Base-by-base conservation (phyloP, 2,797 vertebrate species). In the Anomalospiza imberbis region DNA sequence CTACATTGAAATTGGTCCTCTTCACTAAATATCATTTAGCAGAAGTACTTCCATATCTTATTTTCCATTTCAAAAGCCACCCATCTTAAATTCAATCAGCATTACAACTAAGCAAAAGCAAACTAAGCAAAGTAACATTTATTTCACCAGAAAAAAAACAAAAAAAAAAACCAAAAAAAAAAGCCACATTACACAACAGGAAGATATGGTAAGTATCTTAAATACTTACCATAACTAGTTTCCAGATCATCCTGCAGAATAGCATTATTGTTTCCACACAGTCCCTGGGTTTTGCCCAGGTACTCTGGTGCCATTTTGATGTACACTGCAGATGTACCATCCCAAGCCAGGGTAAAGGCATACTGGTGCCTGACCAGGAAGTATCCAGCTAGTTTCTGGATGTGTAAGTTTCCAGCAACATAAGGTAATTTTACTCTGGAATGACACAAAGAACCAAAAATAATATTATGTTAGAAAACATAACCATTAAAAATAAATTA, bases 241-340 rank as follows among this genome's bases (percentile, higher is more conserved):
- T 98, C 98, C 87, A 99, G 97, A 89, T 99, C 99, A 55, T 99
- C 99, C 86, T 99, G 98, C 44, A 98, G 93, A 63, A 99, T 93
- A 5, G 99, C 99, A 21, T 99, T 99, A 91, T 99, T 99, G 96
- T 99, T 99, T 18, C 99, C 99, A 87, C 99, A 99, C 54, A 99
- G 86, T 7, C 99, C 99, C 2, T 97, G 99, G 9, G 98, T 99
- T 94, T 98, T 98, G 60, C 99, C 99, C 77, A 99, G 97, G 50
- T 98, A 99, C 73, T 99, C 98, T 0, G 99, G 99, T 91, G 98
- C 98, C 98, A 99, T 99, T 95, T 99, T 99, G 93, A 99, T 98
- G 95, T 99, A 99, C 84, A 98, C 96, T 14, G 99, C 99, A 34
- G 99, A 98, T 25, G 12, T 51, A 7, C 99, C 99, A 44, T 99